Percentiles rank a stretch among this genome's conserved stretches.
These are phyloP conservation scores for Steatocranus sp. DNA, from an alignment of 2,797 vertebrate species.

Conservation along the genomic window DNA sequence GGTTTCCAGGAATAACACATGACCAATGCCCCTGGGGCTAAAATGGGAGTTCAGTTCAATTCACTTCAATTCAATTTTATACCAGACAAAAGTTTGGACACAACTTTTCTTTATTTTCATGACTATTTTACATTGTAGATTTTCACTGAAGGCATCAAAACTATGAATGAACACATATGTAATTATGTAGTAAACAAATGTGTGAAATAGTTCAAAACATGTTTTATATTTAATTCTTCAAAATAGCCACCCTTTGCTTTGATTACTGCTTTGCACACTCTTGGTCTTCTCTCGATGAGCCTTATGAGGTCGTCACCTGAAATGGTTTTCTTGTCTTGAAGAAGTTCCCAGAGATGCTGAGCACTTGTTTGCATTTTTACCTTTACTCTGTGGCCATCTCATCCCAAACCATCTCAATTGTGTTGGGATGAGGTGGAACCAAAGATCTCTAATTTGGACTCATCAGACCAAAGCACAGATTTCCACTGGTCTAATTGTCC, in stretches of 20 bases:
- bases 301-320: neutral
- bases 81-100: neutral
- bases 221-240: neutral
- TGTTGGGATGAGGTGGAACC: neutral
- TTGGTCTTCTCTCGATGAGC: neutral
- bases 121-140: neutral
- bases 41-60: neutral
- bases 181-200: neutral
- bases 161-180: neutral
- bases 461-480: neutral
- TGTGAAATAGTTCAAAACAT: neutral
- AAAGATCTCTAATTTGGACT: neutral
- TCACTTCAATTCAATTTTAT: neutral
- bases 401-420: accelerated
- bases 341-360: neutral
- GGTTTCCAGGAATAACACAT: neutral
- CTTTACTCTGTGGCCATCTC: neutral
- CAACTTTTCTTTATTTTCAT: neutral
- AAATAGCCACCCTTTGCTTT: neutral
- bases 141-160: neutral
- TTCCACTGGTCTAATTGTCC: neutral
- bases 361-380: neutral
- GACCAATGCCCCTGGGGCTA: neutral
- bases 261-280: neutral
- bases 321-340: neutral